Base-by-base conservation (phyloP, 2,888 invertebrate species). In the Tetranychus truncatus region DNA sequence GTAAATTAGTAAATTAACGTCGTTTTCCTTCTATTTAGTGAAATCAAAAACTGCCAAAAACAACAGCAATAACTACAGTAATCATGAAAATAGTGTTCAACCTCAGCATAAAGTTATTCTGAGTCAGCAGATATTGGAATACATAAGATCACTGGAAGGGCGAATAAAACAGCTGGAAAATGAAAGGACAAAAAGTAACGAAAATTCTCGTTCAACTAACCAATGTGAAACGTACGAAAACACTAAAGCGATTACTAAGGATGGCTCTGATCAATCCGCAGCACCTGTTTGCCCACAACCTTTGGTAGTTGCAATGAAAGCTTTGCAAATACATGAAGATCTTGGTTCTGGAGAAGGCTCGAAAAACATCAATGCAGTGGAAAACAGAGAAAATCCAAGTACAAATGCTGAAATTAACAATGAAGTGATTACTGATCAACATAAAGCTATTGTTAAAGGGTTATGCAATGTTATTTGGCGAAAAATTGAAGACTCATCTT, bases 401-500 rank as follows among this genome's bases (percentile, higher is more conserved):
- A n/a, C 72, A 11, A 55, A 15, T 55, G 18, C 9, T 72, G 44
- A 24, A 9, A 24, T n/a, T 45, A 46, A 18, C 72, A 72, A 44
- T 44, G 18, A 20, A 24, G 72, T n/a, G 24, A 46, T 45, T 11
- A 72, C 45, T 8, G 72, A 72, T 72, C 73, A 73, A 45, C 73
- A 73, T n/a, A 55, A 45, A 55, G 73, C 73, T 15, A 55, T 73
- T 34, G 66, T 73, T 9, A 24, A 45, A 45, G 24, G 34, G 9
- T 66, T 73, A 34, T 73, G 73, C 66, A 73, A 73, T 66, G 73
- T 73, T 55, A 45, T 45, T 18, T 73, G 73, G 73, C 20, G 66
- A 24, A 73, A 73, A 21, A 73, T 73, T 66, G 73, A 73, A 55
- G 73, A 73, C 11, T 24, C 69, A 21, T 24, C 69, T 20, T 69